Base-by-base conservation (phyloP, 2,113 vertebrate genomes). In the Trogon surrucura region DNA sequence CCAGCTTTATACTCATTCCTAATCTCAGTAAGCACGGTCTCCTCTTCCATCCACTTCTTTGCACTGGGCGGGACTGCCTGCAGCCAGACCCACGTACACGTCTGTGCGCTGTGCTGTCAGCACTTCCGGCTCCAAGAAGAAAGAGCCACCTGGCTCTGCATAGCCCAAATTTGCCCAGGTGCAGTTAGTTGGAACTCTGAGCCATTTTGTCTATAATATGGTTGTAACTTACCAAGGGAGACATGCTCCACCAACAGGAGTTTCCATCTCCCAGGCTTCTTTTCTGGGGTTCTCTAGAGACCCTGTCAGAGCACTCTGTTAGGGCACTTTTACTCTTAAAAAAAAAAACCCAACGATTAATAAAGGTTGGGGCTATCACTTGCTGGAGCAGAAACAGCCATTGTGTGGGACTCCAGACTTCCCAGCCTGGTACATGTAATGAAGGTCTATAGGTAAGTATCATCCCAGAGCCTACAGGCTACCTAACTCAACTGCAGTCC, bases 21-120 rank as follows among this genome's bases (percentile, higher is more conserved):
- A 41, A 48, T 7, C 6, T 58, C 30, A 36, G 47, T 11, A 20
- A 44, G 48, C 13, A 64, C 2, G n/a, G n/a, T 30, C 36, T 82
- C 70, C 48, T 88, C 23, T 69, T 85, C 58, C n/a, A 67, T 13
- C 30, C 8, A 13, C 70, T 60, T 70, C n/a, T 41, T 73, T 41
- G 71, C 45, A 72, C 21, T 14, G 50, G 74, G 82, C 45, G 26
- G 1, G 5, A 10, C 45, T 70, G 38, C 78, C 51, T 19, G 29
- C 60, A 84, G 77, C 27, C 41, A 77, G 67, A 74, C 10, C 58
- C 60, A 27, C 0, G 0, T 16, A 47, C 0, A 0, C 6, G 14
- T 51, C 50, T 80, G 4, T 19, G n/a, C 4, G 34, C 29, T 32
- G 16, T 20, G 30, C 45, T 65, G 26, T 7, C 34, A 87, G 47